Conservation (phyloP, 2,113 vertebrate genomes). For the Pholis gunnellus region DNA sequence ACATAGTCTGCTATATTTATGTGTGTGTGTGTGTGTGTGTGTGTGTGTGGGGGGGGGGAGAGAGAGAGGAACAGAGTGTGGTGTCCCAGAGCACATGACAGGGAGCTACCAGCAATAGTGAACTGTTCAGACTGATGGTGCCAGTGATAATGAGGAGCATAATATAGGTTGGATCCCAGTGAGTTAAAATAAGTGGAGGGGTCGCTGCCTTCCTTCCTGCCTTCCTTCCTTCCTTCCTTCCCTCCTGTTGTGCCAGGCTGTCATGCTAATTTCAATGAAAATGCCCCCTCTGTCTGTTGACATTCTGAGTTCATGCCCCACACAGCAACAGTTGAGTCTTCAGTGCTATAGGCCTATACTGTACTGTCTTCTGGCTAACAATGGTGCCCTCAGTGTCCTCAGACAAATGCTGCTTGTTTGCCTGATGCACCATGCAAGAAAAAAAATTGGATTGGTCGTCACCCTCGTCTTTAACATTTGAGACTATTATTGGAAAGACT, state of each 20-base stretch:
- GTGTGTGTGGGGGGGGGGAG: conserved; percentile 3
- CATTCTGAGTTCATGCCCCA: conserved; percentile 70
- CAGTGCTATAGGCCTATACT: conserved; percentile 36
- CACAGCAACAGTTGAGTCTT: conserved; percentile 72
- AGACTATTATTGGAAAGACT: conserved; percentile 14
- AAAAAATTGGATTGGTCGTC: conserved; percentile 29
- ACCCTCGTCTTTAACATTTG: conserved; percentile 13
- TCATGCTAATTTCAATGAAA: conserved; percentile 66
- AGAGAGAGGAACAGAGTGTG: not conserved
- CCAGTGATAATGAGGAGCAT: conserved; percentile 42
- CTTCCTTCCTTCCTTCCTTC: not conserved
- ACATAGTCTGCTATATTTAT: conserved; percentile 25
- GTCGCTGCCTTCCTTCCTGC: conserved; percentile 22
- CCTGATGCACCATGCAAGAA: conserved; percentile 53
- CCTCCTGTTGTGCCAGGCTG: conserved; percentile 51
- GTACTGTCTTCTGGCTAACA: conserved; percentile 60
- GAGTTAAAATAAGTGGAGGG: conserved; percentile 41
- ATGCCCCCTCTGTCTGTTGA: conserved; percentile 70
- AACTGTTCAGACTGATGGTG: conserved; percentile 52
- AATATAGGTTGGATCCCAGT: conserved; percentile 39
- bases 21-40: conserved; percentile 5
- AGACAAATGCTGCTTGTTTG: conserved; percentile 79
- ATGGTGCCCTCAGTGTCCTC: conserved; percentile 71
- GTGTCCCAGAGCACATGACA: conserved; percentile 64
- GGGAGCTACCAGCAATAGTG: conserved; percentile 41